phyloP scores from a whole-genome alignment of 2,113 vertebrate species.

The Hymenochirus boettgeri region DNA sequence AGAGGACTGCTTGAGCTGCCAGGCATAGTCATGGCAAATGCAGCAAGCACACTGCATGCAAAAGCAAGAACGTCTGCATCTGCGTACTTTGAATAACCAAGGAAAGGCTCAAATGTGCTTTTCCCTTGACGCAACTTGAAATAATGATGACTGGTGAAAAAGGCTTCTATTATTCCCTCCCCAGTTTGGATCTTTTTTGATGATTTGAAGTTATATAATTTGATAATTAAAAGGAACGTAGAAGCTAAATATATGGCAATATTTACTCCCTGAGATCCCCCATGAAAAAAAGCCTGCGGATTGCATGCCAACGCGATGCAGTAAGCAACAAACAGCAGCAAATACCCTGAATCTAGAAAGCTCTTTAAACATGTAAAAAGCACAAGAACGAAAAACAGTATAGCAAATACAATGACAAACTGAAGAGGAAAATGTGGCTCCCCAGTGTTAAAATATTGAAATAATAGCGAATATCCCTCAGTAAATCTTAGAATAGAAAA shows the following conservation, averaged over 20 bases:
- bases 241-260: conserved; percentile 72
- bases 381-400: conserved; percentile 69
- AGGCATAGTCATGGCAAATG: conserved; percentile 67
- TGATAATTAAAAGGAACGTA: conserved; percentile 59
- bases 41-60: conserved; percentile 70
- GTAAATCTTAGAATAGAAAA: conserved; percentile 68
- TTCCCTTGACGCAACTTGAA: conserved; percentile 62
- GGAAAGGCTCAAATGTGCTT: conserved; percentile 61
- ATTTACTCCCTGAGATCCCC: conserved; percentile 70
- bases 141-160: conserved; percentile 50
- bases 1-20: conserved; percentile 56
- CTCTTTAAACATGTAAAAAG: conserved; percentile 67
- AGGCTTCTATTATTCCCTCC: conserved; percentile 48
- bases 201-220: conserved; percentile 59
- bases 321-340: conserved; percentile 69
- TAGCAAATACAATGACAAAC: conserved; percentile 66
- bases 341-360: conserved; percentile 65
- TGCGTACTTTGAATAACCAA: conserved; percentile 80
- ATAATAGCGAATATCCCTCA: conserved; percentile 70
- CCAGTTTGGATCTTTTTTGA: conserved; percentile 58
- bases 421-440: conserved; percentile 57
- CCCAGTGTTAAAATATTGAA: conserved; percentile 49
- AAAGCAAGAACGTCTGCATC: conserved; percentile 74
- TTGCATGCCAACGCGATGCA: conserved; percentile 68
- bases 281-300: conserved; percentile 65